phyloP scores from a whole-genome alignment of 2,888 invertebrate species.

The Limnephilus auricula region DNA sequence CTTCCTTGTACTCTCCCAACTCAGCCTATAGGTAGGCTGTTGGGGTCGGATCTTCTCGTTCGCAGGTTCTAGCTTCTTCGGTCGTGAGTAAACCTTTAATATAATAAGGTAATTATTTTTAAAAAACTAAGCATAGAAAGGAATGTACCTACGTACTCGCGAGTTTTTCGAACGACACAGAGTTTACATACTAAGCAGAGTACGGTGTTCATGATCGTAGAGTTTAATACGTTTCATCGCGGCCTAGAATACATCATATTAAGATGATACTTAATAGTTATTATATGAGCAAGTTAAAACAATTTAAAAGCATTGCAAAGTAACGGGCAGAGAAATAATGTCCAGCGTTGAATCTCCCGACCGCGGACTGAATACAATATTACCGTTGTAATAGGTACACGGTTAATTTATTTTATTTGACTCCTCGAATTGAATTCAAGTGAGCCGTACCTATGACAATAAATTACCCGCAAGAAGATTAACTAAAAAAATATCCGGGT shows the following conservation, averaged over 20 bases:
- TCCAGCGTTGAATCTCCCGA: conserved; percentile 40
- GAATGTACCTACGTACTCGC: no score
- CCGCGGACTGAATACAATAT: conserved; percentile 62
- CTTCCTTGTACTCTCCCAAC: no score
- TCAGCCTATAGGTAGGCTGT: no score
- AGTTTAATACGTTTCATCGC: not conserved
- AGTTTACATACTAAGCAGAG: not conserved
- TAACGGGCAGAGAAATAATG: conserved; percentile 62
- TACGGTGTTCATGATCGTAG: not conserved
- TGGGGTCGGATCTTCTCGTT: no score
- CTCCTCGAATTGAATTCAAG: conserved; percentile 58
- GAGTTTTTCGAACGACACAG: not conserved
- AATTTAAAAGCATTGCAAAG: not conserved
- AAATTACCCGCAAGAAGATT: conserved; percentile 60
- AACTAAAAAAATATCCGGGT: conserved; percentile 61
- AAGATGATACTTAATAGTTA: not conserved
- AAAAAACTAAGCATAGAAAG: no score
- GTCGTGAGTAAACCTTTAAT: no score
- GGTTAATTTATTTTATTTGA: conserved; percentile 59
- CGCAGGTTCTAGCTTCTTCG: no score
- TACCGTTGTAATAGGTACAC: conserved; percentile 58
- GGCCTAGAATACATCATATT: not conserved
- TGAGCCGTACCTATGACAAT: conserved; percentile 60
- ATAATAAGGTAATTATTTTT: no score
- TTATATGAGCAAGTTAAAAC: not conserved